A percentile compares a stretch with the other conserved stretches of the same genome.
Evolutionary conservation across 2,888 invertebrate species (phyloP).

Genomic region (Orthonevra nobilis): DNA sequence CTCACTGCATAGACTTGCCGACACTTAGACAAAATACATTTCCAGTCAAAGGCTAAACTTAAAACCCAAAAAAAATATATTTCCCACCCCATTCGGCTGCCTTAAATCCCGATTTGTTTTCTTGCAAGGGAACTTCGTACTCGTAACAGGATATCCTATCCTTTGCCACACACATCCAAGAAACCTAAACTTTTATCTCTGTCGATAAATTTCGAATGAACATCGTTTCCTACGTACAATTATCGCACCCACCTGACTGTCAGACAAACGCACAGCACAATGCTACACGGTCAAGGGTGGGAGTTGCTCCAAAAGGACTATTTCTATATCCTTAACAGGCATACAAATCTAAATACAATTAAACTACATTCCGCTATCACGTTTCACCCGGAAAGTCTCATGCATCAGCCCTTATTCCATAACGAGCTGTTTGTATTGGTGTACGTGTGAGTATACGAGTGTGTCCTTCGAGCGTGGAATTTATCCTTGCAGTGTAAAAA

Average conservation of each 20-base stretch:
- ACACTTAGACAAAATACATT: too few species aligned
- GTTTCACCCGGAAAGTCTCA: constrained; percentile 24
- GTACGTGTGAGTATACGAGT: constrained; percentile 7
- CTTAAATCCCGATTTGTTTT: too few species aligned
- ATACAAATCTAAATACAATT: constrained; percentile 33
- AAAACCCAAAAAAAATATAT: too few species aligned
- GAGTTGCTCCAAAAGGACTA: neutral
- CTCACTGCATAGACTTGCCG: too few species aligned
- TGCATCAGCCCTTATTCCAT: constrained; percentile 28
- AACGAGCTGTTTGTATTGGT: constrained; percentile 19
- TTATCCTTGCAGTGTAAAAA: constrained; percentile 31
- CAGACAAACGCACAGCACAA: neutral
- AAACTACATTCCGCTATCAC: constrained; percentile 50
- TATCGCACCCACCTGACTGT: constrained; percentile 50
- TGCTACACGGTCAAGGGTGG: constrained; percentile 19
- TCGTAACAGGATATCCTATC: too few species aligned
- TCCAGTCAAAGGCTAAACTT: too few species aligned
- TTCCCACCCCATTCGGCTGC: too few species aligned
- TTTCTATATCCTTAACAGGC: neutral
- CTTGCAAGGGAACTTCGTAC: too few species aligned
- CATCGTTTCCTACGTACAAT: constrained; percentile 56
- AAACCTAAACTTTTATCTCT: too few species aligned
- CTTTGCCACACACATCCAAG: too few species aligned
- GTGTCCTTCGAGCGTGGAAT: neutral
- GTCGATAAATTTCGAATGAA: constrained; percentile 52